Percentiles rank a stretch among this genome's conserved stretches.
phyloP scores from a whole-genome alignment of 37 sponge, comb jelly and placozoan genomes.

The Ianthella basta region DNA sequence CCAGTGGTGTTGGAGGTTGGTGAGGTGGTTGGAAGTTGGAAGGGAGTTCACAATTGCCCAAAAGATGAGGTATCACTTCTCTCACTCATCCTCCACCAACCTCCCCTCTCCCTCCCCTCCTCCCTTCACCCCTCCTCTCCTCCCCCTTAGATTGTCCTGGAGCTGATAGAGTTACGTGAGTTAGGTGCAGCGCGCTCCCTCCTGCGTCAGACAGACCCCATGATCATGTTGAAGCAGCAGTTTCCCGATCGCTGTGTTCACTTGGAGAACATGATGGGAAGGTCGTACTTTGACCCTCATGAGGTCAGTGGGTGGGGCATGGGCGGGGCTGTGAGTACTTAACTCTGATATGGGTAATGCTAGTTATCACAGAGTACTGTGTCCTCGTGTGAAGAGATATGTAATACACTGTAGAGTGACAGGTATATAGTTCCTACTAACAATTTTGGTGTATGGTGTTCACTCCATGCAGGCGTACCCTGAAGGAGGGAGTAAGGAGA shows the following conservation, averaged over 20 bases:
- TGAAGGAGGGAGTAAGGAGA: constrained; percentile 97
- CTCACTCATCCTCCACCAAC: too few relatives aligned
- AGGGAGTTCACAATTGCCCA: not conserved
- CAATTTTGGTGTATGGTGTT: not conserved
- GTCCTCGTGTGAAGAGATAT: too few relatives aligned
- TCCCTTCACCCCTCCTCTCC: not conserved
- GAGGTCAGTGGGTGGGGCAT: constrained; percentile 64
- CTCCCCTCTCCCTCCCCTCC: too few relatives aligned
- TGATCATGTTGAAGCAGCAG: constrained; percentile 94
- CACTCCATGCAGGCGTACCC: constrained; percentile 79
- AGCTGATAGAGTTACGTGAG: constrained; percentile 97
- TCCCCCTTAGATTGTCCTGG: constrained; percentile 84
- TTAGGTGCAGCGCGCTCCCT: constrained; percentile 95
- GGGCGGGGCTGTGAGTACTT: not conserved
- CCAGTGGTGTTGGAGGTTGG: constrained; percentile 51
- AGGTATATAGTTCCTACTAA: too few relatives aligned
- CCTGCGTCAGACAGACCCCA: constrained; percentile 96
- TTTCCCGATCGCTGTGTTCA: constrained; percentile 92
- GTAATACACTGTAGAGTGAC: too few relatives aligned
- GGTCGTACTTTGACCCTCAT: constrained; percentile 96
- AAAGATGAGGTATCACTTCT: not conserved
- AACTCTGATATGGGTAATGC: too few relatives aligned
- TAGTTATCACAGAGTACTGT: too few relatives aligned
- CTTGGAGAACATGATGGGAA: constrained; percentile 90
- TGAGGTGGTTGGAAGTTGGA: too few relatives aligned